Conservation (phyloP, 2,888 invertebrate genomes). For the Calameuta idolon region DNA sequence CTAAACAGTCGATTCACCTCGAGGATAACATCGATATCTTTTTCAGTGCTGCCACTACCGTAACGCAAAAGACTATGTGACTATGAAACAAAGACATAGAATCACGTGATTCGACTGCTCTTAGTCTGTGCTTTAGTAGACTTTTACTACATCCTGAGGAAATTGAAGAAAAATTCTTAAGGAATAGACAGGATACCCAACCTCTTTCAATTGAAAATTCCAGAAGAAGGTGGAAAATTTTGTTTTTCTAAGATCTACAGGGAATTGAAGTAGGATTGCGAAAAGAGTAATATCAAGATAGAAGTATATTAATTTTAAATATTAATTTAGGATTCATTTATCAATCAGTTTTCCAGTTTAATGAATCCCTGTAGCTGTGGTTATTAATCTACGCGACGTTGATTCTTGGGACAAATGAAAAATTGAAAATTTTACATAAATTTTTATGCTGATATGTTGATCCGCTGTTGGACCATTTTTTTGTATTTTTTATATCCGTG, state of each 20-base stretch:
- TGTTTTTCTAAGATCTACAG: not conserved
- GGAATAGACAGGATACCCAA: not conserved
- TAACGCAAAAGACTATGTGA: not conserved
- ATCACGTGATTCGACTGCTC: not conserved
- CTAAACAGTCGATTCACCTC: not conserved
- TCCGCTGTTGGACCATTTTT: constrained; percentile 2
- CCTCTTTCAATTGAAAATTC: not conserved
- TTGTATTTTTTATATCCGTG: not conserved
- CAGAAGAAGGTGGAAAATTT: not conserved
- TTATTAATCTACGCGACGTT: not conserved
- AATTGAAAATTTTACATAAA: not conserved
- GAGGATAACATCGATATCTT: not conserved
- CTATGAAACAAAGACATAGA: not conserved
- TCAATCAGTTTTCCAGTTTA: constrained; percentile 8
- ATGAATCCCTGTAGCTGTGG: no score
- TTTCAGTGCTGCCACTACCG: not conserved
- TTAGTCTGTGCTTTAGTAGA: not conserved
- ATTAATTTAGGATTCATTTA: not conserved
- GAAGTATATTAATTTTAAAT: no score
- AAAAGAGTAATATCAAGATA: not conserved
- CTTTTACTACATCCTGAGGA: not conserved
- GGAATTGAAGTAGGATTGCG: not conserved
- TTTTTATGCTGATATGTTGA: constrained; percentile 27
- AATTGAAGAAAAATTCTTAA: not conserved
- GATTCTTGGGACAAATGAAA: not conserved